A percentile compares a stretch with the other conserved stretches of the same genome.
Conservation (phyloP, 2,113 vertebrate species). For the Cepphus grylle region DNA sequence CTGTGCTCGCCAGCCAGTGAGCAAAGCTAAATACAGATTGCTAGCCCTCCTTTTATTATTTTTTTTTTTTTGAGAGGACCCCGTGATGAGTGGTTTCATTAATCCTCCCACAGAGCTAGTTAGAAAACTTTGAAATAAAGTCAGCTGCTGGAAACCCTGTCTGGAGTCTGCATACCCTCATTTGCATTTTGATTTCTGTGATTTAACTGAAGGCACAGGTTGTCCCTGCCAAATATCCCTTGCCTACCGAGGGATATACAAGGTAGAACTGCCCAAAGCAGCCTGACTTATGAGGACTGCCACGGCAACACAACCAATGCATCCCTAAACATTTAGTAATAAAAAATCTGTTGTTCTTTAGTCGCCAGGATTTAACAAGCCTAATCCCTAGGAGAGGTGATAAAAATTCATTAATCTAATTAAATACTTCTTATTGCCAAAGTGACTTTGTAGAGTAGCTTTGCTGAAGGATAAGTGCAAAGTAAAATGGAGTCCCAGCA, state of each 20-base stretch:
- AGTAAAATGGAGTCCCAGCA: slow-evolving; percentile 97
- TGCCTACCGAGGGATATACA: slow-evolving; percentile 71
- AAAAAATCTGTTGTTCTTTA: slow-evolving; percentile 96
- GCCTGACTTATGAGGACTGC: slow-evolving; percentile 74
- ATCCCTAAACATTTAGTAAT: slow-evolving; percentile 85
- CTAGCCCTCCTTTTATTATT: not conserved
- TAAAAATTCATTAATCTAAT: slow-evolving; percentile 99
- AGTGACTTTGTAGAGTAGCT: slow-evolving; percentile 93
- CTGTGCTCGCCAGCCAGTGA: not conserved
- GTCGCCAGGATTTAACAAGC: slow-evolving; percentile 91
- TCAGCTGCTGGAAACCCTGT: slow-evolving; percentile 65
- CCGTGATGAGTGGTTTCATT: not conserved
- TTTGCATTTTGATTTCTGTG: slow-evolving; percentile 83
- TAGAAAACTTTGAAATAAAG: slow-evolving; percentile 70
- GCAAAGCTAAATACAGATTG: not conserved
- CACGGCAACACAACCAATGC: slow-evolving; percentile 64
- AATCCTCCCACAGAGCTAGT: slow-evolving; percentile 37
- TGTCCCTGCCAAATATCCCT: slow-evolving; percentile 81
- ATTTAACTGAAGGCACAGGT: slow-evolving; percentile 82
- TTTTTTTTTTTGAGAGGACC: not conserved
- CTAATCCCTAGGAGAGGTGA: slow-evolving; percentile 89
- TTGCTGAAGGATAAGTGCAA: slow-evolving; percentile 98
- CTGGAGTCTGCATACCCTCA: slow-evolving; percentile 58
- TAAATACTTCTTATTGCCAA: slow-evolving; percentile 99
- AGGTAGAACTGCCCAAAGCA: slow-evolving; percentile 86